Conservation (phyloP, 2,888 invertebrate genomes). For the Sesia apiformis region DNA sequence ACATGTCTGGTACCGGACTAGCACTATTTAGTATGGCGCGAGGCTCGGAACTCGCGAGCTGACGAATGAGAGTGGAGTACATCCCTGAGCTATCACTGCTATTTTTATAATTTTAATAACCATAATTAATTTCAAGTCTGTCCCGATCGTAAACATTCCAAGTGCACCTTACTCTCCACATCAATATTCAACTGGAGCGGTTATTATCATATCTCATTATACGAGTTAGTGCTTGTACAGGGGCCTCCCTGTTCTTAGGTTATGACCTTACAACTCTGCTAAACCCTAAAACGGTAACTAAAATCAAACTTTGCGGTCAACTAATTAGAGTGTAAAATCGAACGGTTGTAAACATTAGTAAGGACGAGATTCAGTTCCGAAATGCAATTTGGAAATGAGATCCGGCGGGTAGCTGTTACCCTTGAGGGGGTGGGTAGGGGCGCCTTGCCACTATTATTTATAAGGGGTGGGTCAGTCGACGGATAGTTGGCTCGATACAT, state of each 20-base stretch:
- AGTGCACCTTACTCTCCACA: slow-evolving; percentile 64
- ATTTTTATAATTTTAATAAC: no score
- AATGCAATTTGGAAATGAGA: slow-evolving; percentile 74
- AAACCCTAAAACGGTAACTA: slow-evolving; percentile 21
- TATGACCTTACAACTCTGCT: slow-evolving; percentile 53
- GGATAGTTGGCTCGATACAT: slow-evolving; percentile 45
- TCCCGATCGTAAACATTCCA: slow-evolving; percentile 44
- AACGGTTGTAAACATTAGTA: slow-evolving; percentile 30
- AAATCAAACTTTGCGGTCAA: slow-evolving; percentile 22
- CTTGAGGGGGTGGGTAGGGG: slow-evolving; percentile 51
- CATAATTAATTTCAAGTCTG: slow-evolving; percentile 22
- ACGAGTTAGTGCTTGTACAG: slow-evolving; percentile 70
- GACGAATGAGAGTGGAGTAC: slow-evolving; percentile 9
- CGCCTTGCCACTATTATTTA: slow-evolving; percentile 71
- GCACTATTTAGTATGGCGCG: no score
- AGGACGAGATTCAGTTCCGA: slow-evolving; percentile 67
- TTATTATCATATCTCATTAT: slow-evolving; percentile 76
- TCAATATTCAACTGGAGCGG: slow-evolving; percentile 71
- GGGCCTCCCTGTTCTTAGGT: slow-evolving; percentile 50
- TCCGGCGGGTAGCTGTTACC: slow-evolving; percentile 60
- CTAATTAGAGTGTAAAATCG: slow-evolving; percentile 23
- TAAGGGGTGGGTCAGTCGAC: slow-evolving; percentile 68
- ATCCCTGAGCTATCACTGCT: no score
- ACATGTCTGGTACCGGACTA: no score
- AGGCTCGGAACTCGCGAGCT: no score